Evolutionary conservation across 2,797 vertebrate species (phyloP).

Genomic region (Sebastes steindachneri): DNA sequence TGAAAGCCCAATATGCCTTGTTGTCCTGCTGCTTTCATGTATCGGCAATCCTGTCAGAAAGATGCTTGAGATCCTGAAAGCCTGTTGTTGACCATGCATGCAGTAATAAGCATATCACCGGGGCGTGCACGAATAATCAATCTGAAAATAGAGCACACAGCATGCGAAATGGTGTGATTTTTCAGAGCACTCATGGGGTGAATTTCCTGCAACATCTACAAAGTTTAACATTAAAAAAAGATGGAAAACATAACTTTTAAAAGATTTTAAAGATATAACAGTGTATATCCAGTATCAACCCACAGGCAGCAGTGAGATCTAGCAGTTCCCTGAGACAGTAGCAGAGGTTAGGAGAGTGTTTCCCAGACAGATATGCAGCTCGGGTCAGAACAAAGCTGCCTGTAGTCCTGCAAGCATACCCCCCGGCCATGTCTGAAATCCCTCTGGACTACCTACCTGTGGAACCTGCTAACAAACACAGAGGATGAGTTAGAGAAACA

Average conservation of each 20-base stretch:
- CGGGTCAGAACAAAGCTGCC: conserved; percentile 12
- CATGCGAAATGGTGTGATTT: conserved; percentile 15
- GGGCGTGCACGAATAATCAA: background rate
- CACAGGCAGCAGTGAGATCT: conserved; percentile 9
- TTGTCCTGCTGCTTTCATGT: background rate
- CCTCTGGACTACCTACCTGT: conserved; percentile 3
- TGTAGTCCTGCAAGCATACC: conserved; percentile 27
- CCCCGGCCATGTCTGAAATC: conserved; percentile 22
- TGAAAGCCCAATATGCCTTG: background rate
- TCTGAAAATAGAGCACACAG: conserved; percentile 12
- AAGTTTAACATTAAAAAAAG: background rate
- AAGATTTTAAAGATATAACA: background rate
- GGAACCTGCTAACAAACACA: conserved; percentile 32
- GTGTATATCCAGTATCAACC: background rate
- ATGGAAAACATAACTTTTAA: background rate
- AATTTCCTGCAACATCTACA: background rate
- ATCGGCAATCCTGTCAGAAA: background rate
- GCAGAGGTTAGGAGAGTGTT: conserved; percentile 4
- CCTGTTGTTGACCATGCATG: background rate
- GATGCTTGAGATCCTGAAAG: background rate
- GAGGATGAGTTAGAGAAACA: conserved; percentile 1
- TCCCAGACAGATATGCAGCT: background rate
- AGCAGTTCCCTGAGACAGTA: conserved; percentile 7
- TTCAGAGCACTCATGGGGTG: background rate
- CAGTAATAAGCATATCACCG: background rate